A percentile compares a stretch with the other conserved stretches of the same genome.
Evolutionary conservation across 2,797 vertebrate species (phyloP).

Genomic region (Lepidocolaptes lacrymiger): DNA sequence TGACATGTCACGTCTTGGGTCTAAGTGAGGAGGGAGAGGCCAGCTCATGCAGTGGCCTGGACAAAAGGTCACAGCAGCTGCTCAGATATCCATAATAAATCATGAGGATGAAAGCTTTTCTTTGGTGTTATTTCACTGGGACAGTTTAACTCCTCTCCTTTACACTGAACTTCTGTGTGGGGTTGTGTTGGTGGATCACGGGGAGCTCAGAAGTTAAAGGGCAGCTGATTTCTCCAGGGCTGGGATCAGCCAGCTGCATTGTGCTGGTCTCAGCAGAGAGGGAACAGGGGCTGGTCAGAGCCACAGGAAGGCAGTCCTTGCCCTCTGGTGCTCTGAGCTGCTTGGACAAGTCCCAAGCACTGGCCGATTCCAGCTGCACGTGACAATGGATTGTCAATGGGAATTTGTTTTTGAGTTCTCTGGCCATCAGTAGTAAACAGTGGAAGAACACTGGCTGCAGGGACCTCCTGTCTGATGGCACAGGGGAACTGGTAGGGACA

Average conservation of each 20-base stretch:
- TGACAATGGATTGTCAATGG: constrained; percentile 31
- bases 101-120: background rate
- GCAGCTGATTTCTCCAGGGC: constrained; percentile 39
- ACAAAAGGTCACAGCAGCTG: background rate
- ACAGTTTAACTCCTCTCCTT: background rate
- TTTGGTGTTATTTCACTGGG: background rate
- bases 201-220: constrained; percentile 5
- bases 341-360: constrained; percentile 62
- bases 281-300: constrained; percentile 5
- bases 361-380: constrained; percentile 47
- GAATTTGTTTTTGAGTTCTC: constrained; percentile 46
- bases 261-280: constrained; percentile 45
- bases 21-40: background rate
- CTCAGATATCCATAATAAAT: background rate
- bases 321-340: constrained; percentile 46
- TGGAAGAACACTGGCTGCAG: constrained; percentile 12
- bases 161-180: background rate
- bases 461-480: background rate
- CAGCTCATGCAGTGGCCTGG: background rate
- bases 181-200: background rate
- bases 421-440: background rate
- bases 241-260: background rate
- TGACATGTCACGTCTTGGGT: background rate
- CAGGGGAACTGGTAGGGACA: background rate
- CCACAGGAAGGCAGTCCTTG: constrained; percentile 26